Conservation (phyloP, 2,797 vertebrate species). For the Sebastes cheni region DNA sequence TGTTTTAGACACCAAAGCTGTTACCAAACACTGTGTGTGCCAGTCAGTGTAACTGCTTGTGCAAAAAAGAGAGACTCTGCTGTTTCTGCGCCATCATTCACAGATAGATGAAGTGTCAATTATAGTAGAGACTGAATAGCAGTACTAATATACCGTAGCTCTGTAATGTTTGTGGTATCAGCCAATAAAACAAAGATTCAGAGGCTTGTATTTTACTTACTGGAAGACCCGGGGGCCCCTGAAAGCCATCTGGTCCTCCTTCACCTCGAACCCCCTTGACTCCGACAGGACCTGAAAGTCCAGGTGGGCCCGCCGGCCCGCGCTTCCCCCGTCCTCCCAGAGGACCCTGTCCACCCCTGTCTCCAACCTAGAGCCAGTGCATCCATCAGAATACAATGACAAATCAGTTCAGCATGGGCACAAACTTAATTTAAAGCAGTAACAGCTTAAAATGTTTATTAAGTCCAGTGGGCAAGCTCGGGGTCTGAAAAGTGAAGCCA, state of each 20-base stretch:
- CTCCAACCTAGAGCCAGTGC: conserved; percentile 72
- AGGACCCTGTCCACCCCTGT: conserved; percentile 72
- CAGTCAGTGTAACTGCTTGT: conserved; percentile 36
- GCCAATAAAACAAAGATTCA: conserved; percentile 4
- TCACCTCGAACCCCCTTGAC: conserved; percentile 81
- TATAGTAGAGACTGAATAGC: conserved; percentile 14
- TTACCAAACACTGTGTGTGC: conserved; percentile 52
- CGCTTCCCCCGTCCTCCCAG: conserved; percentile 78
- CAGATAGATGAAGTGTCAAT: conserved; percentile 9
- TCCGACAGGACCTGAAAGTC: conserved; percentile 74
- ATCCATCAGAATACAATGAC: background rate
- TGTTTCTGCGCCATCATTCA: conserved; percentile 31
- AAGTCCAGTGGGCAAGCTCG: background rate
- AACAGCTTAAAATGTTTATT: background rate
- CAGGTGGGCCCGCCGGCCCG: conserved; percentile 77
- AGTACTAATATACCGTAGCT: background rate
- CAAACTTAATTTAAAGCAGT: background rate
- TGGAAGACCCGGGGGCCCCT: conserved; percentile 78
- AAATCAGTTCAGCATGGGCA: background rate
- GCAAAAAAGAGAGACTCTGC: conserved; percentile 37
- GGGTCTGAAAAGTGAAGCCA: background rate
- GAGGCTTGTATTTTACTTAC: conserved; percentile 70
- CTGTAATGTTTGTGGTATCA: conserved; percentile 1
- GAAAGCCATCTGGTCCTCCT: conserved; percentile 77
- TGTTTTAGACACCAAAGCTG: conserved; percentile 64